A percentile compares a stretch with the other conserved stretches of the same genome.
Evolutionary conservation across 23 tunicate genomes (phyloP).

Genomic region (Aplidium turbinatum): DNA sequence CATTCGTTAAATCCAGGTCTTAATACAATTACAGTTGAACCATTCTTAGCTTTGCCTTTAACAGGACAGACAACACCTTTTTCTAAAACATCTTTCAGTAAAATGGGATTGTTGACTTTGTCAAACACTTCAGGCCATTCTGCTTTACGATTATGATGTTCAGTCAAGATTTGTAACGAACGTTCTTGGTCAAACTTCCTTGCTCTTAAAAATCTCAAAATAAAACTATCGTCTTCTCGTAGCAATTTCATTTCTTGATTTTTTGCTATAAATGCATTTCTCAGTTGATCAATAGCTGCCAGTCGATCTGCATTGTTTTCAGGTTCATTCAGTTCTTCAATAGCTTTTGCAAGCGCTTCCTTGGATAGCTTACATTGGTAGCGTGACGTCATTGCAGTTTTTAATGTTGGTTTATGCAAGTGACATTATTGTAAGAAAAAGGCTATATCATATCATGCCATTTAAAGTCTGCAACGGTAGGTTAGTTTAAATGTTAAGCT

Average conservation of each 20-base stretch:
- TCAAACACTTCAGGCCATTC: constrained; percentile 67
- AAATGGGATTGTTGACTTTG: constrained; percentile 63
- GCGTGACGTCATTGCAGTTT: constrained; percentile 10
- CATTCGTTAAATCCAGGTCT: constrained; percentile 55
- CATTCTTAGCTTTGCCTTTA: constrained; percentile 46
- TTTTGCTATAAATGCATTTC: constrained; percentile 9
- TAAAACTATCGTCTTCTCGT: constrained; percentile 45
- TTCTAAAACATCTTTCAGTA: constrained; percentile 35
- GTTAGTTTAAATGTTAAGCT: too few species aligned
- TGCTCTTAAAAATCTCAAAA: constrained; percentile 71
- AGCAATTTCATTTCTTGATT: constrained; percentile 17
- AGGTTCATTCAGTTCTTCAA: constrained; percentile 65
- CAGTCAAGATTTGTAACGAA: constrained; percentile 36
- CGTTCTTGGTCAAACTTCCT: constrained; percentile 55
- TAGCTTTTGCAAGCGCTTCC: constrained; percentile 52
- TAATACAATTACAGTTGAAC: constrained; percentile 49
- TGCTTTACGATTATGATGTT: constrained; percentile 48
- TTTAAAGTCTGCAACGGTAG: too few species aligned
- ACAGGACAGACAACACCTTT: constrained; percentile 38
- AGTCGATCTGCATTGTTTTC: constrained; percentile 39
- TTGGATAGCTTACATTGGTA: constrained; percentile 41
- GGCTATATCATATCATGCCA: too few species aligned
- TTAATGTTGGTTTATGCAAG: too few species aligned
- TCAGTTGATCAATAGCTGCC: constrained; percentile 37
- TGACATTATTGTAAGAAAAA: too few species aligned